phyloP scores from a whole-genome alignment of 2,888 invertebrate species.

The Drosophila quasianomalipes region DNA sequence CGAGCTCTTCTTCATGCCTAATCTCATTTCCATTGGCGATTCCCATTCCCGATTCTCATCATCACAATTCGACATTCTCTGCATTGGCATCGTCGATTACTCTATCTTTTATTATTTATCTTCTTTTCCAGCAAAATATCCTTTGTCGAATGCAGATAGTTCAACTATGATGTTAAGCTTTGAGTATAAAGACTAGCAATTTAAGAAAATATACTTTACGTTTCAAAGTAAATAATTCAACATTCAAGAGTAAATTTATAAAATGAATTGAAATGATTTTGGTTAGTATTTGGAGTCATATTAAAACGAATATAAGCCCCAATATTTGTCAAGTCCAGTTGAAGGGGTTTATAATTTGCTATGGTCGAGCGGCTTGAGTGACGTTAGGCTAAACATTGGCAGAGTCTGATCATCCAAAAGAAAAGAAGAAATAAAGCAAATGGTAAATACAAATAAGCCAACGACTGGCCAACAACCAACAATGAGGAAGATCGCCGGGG shows the following conservation, averaged over 20 bases:
- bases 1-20: neutral
- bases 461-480: neutral
- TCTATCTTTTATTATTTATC: neutral
- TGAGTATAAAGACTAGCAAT: neutral
- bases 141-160: neutral
- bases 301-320: neutral
- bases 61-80: neutral
- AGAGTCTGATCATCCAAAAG: neutral
- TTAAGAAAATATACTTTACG: neutral
- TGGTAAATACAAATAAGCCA: neutral
- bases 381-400: neutral
- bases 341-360: neutral
- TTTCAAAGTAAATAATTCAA: neutral
- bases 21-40: neutral
- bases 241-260: neutral
- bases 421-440: neutral
- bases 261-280: neutral
- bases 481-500: neutral
- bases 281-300: neutral
- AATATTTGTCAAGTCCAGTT: neutral
- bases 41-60: neutral
- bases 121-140: neutral
- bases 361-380: neutral
- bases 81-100: conserved; percentile 1
- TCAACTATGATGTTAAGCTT: neutral